A percentile compares a stretch with the other conserved stretches of the same genome.
Conservation (phyloP, 2,797 vertebrate genomes). For the Rhyacichthys aspro region DNA sequence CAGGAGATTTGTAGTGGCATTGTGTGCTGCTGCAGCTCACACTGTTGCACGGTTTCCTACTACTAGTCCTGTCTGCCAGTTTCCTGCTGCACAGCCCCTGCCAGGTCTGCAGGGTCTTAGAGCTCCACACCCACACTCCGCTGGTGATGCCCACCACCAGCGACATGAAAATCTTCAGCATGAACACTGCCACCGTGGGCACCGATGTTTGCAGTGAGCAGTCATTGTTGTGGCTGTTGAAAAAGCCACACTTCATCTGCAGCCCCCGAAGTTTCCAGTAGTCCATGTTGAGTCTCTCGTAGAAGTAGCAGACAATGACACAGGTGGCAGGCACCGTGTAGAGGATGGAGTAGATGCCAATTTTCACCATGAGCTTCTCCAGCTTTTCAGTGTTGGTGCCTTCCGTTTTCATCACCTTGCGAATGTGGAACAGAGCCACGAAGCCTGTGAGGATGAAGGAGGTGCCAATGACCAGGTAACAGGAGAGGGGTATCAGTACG, state of each 20-base stretch:
- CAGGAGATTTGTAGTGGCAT: conserved; percentile 93
- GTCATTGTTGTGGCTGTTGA: conserved; percentile 80
- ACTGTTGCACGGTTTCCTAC: conserved; percentile 87
- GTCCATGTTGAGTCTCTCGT: conserved; percentile 95
- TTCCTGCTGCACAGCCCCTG: conserved; percentile 93
- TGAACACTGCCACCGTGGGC: conserved; percentile 94
- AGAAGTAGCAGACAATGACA: conserved; percentile 97
- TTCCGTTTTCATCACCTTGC: conserved; percentile 96
- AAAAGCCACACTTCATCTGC: conserved; percentile 82
- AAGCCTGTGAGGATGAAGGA: conserved; percentile 98
- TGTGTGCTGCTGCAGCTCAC: conserved; percentile 86
- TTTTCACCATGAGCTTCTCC: conserved; percentile 99
- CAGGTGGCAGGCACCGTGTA: conserved; percentile 98
- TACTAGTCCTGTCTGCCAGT: conserved; percentile 86
- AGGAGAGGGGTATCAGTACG: conserved; percentile 93
- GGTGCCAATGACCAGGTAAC: conserved; percentile 93
- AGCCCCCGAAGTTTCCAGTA: conserved; percentile 90
- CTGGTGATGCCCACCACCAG: conserved; percentile 99
- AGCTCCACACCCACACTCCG: conserved; percentile 99
- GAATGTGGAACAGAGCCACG: conserved; percentile 97
- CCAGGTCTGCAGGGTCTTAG: conserved; percentile 98
- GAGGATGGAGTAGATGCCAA: conserved; percentile 96
- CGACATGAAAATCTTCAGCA: conserved; percentile 99
- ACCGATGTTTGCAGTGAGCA: conserved; percentile 90
- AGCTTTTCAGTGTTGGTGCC: conserved; percentile 98